Evolutionary conservation across 1,140 invertebrate species (phyloP).

Genomic region (Pristionchus pacificus): DNA sequence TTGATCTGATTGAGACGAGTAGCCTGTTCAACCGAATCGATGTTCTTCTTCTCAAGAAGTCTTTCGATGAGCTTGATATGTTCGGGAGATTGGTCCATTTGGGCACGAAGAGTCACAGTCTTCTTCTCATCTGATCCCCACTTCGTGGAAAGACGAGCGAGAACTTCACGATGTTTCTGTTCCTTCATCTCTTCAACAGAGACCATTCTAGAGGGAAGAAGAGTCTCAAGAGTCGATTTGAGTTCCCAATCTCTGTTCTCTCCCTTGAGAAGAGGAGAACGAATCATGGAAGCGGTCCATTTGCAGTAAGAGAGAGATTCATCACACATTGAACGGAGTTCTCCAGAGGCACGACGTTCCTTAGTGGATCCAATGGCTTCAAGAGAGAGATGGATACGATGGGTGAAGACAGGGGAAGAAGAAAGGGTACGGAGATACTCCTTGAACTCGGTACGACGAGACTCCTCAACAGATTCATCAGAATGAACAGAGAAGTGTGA

Average conservation of each 20-base stretch:
- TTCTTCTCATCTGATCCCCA: constrained; percentile 30
- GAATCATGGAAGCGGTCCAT: constrained; percentile 6
- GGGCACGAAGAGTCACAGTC: constrained; percentile 12
- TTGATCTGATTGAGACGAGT: constrained; percentile 27
- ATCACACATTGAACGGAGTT: constrained; percentile 26
- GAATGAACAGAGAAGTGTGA: constrained; percentile 8
- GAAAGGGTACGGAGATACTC: constrained; percentile 22
- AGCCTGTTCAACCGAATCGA: constrained; percentile 15
- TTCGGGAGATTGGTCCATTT: constrained; percentile 22
- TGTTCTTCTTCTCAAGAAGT: constrained; percentile 13
- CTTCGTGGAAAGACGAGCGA: constrained; percentile 21
- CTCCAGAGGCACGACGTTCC: neutral
- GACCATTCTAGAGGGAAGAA: constrained; percentile 14
- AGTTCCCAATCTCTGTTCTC: constrained; percentile 26
- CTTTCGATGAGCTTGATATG: constrained; percentile 22
- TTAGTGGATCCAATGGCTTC: constrained; percentile 11
- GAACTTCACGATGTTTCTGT: constrained; percentile 26
- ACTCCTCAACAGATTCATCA: constrained; percentile 9
- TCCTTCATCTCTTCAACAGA: constrained; percentile 15
- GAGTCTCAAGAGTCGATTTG: constrained; percentile 10
- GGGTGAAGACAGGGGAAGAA: constrained; percentile 17
- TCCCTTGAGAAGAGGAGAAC: neutral
- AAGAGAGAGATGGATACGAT: constrained; percentile 4
- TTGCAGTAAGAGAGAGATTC: constrained; percentile 17
- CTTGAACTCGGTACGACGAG: constrained; percentile 24